These are phyloP conservation scores for Lacerta bilineata DNA, from an alignment of 2,797 vertebrate genomes.

Conservation along the genomic window DNA sequence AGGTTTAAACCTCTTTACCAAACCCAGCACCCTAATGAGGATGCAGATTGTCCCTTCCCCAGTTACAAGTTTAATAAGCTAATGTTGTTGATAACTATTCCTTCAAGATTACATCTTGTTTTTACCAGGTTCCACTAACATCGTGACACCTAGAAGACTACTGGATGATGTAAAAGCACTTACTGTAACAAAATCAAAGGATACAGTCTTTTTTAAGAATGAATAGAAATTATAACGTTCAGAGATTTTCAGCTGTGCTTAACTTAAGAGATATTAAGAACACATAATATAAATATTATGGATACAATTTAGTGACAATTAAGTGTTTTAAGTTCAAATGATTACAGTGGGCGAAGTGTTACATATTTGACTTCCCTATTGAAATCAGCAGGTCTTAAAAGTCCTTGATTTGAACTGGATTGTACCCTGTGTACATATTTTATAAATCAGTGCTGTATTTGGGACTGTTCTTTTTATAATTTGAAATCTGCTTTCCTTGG, in stretches of 20 bases:
- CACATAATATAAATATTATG: conserved; percentile 59
- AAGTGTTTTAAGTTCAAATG: conserved; percentile 5
- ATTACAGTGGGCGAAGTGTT: background rate
- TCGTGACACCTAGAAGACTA: conserved; percentile 90
- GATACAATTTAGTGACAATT: conserved; percentile 8
- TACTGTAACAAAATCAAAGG: conserved; percentile 83
- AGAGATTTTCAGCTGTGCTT: conserved; percentile 45
- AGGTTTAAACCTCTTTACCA: no score
- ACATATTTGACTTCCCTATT: background rate
- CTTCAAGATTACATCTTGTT: conserved; percentile 28
- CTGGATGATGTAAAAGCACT: conserved; percentile 93
- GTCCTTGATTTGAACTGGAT: background rate
- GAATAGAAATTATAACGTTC: conserved; percentile 74
- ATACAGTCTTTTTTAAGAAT: conserved; percentile 84
- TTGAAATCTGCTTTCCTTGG: conserved; percentile 63
- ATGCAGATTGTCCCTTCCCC: no score
- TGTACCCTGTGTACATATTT: conserved; percentile 64
- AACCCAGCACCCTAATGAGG: no score
- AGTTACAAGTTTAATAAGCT: background rate
- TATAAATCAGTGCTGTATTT: conserved; percentile 56
- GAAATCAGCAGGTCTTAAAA: conserved; percentile 1
- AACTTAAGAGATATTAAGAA: conserved; percentile 49
- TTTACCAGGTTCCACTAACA: conserved; percentile 91
- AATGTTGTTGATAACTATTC: background rate
- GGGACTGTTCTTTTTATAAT: conserved; percentile 58